Conservation (phyloP, 2,113 vertebrate genomes). For the Caranx ignobilis region DNA sequence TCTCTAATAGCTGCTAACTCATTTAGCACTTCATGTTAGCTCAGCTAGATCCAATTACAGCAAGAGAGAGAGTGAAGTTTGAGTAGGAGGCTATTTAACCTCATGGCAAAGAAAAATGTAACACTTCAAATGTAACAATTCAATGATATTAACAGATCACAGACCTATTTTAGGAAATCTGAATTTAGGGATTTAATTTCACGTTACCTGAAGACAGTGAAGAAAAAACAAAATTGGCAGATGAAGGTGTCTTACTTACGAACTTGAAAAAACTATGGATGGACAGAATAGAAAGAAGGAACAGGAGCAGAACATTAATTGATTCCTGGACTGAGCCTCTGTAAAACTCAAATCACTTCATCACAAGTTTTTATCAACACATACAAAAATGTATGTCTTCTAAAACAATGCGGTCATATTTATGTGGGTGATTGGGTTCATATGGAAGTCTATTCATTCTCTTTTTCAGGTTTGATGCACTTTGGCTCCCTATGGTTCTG, state of each 20-base stretch:
- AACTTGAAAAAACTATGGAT: not conserved
- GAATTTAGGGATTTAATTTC: not conserved
- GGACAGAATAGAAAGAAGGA: not conserved
- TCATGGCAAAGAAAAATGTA: slow-evolving; percentile 51
- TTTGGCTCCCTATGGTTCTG: slow-evolving; percentile 21
- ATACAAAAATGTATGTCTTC: too few species aligned
- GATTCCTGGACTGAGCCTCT: not conserved
- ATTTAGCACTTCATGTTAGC: slow-evolving; percentile 79
- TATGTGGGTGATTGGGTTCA: not conserved
- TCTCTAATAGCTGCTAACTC: slow-evolving; percentile 74
- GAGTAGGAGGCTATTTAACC: slow-evolving; percentile 71
- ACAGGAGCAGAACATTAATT: not conserved
- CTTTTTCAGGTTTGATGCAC: slow-evolving; percentile 3
- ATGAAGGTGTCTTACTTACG: not conserved
- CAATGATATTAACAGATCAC: slow-evolving; percentile 12
- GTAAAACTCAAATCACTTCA: not conserved
- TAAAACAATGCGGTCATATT: not conserved
- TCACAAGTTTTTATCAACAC: too few species aligned
- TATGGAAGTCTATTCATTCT: slow-evolving; percentile 5
- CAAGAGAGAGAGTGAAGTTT: slow-evolving; percentile 52
- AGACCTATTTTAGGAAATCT: not conserved
- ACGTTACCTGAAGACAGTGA: not conserved
- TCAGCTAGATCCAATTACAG: slow-evolving; percentile 77
- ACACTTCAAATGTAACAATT: slow-evolving; percentile 21
- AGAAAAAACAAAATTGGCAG: not conserved